A percentile compares a stretch with the other conserved stretches of the same genome.
Evolutionary conservation across 2,888 invertebrate species (phyloP).

Genomic region (Halocaridina rubra): DNA sequence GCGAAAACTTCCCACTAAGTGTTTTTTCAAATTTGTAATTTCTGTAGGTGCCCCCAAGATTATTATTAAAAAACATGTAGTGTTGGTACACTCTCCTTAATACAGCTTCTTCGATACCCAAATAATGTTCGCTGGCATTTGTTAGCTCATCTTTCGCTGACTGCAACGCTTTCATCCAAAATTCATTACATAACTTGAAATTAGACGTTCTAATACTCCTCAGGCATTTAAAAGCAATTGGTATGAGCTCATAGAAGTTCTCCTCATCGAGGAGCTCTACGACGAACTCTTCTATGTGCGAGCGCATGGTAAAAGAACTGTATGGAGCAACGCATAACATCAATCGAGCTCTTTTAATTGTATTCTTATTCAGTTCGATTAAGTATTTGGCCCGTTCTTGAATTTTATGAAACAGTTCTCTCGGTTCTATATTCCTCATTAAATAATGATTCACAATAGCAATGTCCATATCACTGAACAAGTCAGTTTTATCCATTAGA

Average conservation of each 20-base stretch:
- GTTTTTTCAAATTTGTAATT: slow-evolving; percentile 70
- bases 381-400: background rate
- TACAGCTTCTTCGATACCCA: slow-evolving; percentile 28
- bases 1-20: slow-evolving; percentile 66
- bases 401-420: slow-evolving; percentile 18
- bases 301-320: background rate
- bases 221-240: slow-evolving; percentile 22
- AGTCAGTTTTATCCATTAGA: background rate
- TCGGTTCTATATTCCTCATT: slow-evolving; percentile 24
- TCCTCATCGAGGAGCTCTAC: slow-evolving; percentile 22
- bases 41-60: slow-evolving; percentile 72
- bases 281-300: slow-evolving; percentile 25
- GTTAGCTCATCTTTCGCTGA: slow-evolving; percentile 22
- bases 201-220: slow-evolving; percentile 35
- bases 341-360: background rate
- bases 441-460: slow-evolving; percentile 16
- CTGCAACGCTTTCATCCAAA: slow-evolving; percentile 35
- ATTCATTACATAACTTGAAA: slow-evolving; percentile 35
- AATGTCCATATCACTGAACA: slow-evolving; percentile 12
- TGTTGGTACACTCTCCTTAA: slow-evolving; percentile 69
- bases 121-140: background rate
- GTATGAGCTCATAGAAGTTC: slow-evolving; percentile 20
- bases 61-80: slow-evolving; percentile 73
- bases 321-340: slow-evolving; percentile 32
- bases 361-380: background rate